These are phyloP conservation scores for Myotis findleyi DNA, from an alignment of 2,797 vertebrate genomes.

Conservation along the genomic window DNA sequence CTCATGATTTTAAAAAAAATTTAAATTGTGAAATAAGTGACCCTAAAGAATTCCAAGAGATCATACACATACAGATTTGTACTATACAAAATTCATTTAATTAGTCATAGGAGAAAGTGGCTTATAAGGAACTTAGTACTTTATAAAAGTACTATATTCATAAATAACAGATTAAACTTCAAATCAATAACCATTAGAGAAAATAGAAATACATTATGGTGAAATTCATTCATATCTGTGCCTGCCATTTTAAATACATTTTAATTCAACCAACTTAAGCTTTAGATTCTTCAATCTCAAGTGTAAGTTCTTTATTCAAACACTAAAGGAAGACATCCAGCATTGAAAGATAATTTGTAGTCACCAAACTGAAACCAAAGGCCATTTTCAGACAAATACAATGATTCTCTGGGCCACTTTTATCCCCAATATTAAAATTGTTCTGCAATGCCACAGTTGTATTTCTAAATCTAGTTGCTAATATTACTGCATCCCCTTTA, in stretches of 20 bases:
- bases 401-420: not conserved
- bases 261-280: slow-evolving; percentile 32
- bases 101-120: not conserved
- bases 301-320: not conserved
- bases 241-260: not conserved
- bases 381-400: not conserved
- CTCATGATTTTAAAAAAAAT: not conserved
- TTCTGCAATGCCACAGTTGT: not conserved
- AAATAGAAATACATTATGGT: not conserved
- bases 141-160: not conserved
- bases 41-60: not conserved
- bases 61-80: not conserved
- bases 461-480: not conserved
- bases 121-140: not conserved
- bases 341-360: not conserved
- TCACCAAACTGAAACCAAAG: not conserved
- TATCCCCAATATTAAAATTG: not conserved
- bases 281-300: not conserved
- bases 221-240: not conserved
- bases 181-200: not conserved
- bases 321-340: not conserved
- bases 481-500: not conserved
- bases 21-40: not conserved
- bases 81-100: not conserved
- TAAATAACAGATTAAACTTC: not conserved